Evolutionary conservation across 2,797 vertebrate genomes (phyloP), one percentile per base, ranked within the genome.

Genomic region (Fratercula arctica): DNA sequence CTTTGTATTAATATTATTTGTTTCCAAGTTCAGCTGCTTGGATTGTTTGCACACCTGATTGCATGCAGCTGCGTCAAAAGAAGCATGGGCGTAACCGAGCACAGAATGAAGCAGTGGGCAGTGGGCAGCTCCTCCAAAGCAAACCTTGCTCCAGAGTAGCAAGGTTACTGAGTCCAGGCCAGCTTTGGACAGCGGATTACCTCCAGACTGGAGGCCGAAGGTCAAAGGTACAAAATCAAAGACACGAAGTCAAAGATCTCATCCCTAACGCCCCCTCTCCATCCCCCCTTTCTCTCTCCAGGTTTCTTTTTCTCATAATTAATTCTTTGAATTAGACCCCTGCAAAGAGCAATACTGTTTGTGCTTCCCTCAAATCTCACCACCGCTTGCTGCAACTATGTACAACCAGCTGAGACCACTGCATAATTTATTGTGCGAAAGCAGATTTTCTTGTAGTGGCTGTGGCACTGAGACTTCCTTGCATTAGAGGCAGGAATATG

Each of bases 211-310:
- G 31, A 46, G 37, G 11, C 4, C 50, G 57, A 23, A 77, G 11
- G n/a, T 43, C 20, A 53, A 61, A 86, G 41, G 23, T 66, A 35
- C 6, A 75, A 61, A 75, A 31, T 35, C 50, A 64, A 75, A 88
- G 23, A 61, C 8, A 61, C 2, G 9, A 69, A 93, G 35, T 51
- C 35, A 87, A 57, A 88, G 77, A 51, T 26, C 16, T 69, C 15
- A 1, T 41, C 21, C 0, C 0, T 63, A 59, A 48, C 46, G 54
- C 5, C 5, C 4, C 5, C 4, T 63, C n/a, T 60, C 10, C 20
- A 16, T 87, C 82, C 25, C 18, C 7, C 5, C 12, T 77, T 61
- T 3, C 5, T 64, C 26, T 46, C n/a, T 87, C 24, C 57, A 39
- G 3, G 1, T 89, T 87, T 43, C 25, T 48, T 43, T 33, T 35